Percentiles rank a stretch among this genome's conserved stretches.
Conservation (phyloP, 2,888 invertebrate genomes). For the Adelognathus sp. region DNA sequence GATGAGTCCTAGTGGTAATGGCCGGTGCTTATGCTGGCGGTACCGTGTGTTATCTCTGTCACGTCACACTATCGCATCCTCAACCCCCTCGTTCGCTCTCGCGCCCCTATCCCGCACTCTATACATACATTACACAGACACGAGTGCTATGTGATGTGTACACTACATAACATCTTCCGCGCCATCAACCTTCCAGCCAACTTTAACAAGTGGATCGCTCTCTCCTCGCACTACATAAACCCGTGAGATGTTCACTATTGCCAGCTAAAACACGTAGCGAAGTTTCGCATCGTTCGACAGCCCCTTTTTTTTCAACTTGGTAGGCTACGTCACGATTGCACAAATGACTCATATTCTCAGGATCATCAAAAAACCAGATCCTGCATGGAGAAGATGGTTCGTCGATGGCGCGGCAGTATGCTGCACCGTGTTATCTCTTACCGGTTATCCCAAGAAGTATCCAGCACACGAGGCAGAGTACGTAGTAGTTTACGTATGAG, state of each 20-base stretch:
- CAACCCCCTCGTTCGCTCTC: constrained; percentile 2
- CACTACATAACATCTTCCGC: constrained; percentile 10
- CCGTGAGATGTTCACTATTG: neutral
- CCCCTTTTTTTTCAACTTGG: too few species aligned
- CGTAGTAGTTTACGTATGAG: constrained; percentile 80
- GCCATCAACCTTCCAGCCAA: constrained; percentile 8
- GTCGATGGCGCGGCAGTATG: too few species aligned
- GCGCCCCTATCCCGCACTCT: constrained; percentile 20
- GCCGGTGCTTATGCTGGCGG: constrained; percentile 43
- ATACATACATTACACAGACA: neutral
- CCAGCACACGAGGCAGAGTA: constrained; percentile 80
- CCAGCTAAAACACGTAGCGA: too few species aligned
- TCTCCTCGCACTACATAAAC: constrained; percentile 23
- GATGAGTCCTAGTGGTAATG: constrained; percentile 35
- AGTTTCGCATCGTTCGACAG: too few species aligned
- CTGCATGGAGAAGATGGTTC: too few species aligned
- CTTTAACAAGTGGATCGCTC: constrained; percentile 9
- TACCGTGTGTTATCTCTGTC: constrained; percentile 44
- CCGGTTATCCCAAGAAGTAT: constrained; percentile 79
- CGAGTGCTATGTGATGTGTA: neutral
- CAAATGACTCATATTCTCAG: too few species aligned
- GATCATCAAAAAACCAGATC: too few species aligned
- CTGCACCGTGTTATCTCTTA: constrained; percentile 66
- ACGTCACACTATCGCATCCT: constrained; percentile 27
- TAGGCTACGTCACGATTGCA: too few species aligned